Percentiles rank a stretch among this genome's conserved stretches.
These are phyloP conservation scores for Chirona hameri DNA, from an alignment of 2,888 invertebrate genomes.

Conservation along the genomic window DNA sequence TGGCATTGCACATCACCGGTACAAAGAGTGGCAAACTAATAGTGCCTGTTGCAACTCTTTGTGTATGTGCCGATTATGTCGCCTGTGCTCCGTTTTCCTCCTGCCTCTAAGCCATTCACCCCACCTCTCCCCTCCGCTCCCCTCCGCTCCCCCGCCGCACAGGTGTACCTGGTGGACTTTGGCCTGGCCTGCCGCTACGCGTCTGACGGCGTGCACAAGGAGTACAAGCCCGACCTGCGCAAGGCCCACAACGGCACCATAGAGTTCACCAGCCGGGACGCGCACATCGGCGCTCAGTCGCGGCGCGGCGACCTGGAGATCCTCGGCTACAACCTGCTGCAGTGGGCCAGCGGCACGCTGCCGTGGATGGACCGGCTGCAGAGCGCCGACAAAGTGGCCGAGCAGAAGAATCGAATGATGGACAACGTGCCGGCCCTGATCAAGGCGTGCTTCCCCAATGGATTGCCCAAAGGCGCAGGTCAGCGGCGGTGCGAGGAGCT, in stretches of 20 bases:
- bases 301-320: conserved; percentile 88
- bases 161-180: conserved; percentile 83
- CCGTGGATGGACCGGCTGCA: conserved; percentile 67
- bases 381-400: not conserved
- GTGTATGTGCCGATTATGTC: too few species aligned
- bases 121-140: too few species aligned
- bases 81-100: too few species aligned
- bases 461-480: not conserved
- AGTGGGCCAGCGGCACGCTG: conserved; percentile 82
- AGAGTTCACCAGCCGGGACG: conserved; percentile 96
- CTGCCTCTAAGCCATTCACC: too few species aligned
- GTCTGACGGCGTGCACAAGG: conserved; percentile 71
- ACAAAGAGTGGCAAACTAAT: too few species aligned
- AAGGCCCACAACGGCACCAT: conserved; percentile 96
- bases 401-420: not conserved
- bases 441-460: not conserved
- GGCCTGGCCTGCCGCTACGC: conserved; percentile 86
- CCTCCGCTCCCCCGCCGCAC: conserved; percentile 46
- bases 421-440: not conserved
- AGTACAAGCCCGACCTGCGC: conserved; percentile 78
- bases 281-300: conserved; percentile 74
- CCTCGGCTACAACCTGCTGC: conserved; percentile 86
- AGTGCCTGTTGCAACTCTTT: too few species aligned
- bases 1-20: too few species aligned
- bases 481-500: not conserved